Evolutionary conservation across 2,113 vertebrate species (phyloP).

Genomic region (Dascyllus trimaculatus): DNA sequence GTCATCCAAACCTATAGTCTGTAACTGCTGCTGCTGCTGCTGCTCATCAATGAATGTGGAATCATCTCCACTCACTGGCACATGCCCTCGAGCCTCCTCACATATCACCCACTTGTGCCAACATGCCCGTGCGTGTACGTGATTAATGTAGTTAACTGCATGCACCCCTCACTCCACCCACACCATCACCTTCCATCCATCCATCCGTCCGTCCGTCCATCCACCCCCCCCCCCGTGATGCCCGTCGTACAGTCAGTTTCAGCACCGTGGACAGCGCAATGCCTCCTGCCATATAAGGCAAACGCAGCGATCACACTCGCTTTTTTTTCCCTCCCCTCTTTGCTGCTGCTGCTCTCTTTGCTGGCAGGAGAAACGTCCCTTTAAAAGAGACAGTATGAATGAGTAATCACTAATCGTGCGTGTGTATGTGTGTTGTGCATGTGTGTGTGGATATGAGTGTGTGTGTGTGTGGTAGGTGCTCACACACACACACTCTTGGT

Average conservation of each 20-base stretch:
- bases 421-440: neutral
- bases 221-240: neutral
- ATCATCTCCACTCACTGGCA: constrained; percentile 58
- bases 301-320: constrained; percentile 41
- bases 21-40: constrained; percentile 43
- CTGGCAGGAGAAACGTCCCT: constrained; percentile 36
- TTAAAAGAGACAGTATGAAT: constrained; percentile 66
- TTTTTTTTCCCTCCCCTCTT: neutral
- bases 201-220: neutral
- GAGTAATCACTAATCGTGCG: constrained; percentile 69
- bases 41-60: constrained; percentile 68
- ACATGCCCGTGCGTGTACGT: constrained; percentile 7
- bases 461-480: constrained; percentile 31
- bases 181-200: neutral
- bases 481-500: constrained; percentile 62
- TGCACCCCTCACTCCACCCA: neutral
- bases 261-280: constrained; percentile 86
- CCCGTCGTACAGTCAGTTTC: constrained; percentile 40
- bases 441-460: constrained; percentile 1
- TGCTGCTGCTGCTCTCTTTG: constrained; percentile 31
- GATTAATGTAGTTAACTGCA: constrained; percentile 76
- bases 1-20: constrained; percentile 60
- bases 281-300: constrained; percentile 67
- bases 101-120: constrained; percentile 13
- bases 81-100: constrained; percentile 43